Conservation (phyloP, 2,888 invertebrate species). For the Oasisia sp. region DNA sequence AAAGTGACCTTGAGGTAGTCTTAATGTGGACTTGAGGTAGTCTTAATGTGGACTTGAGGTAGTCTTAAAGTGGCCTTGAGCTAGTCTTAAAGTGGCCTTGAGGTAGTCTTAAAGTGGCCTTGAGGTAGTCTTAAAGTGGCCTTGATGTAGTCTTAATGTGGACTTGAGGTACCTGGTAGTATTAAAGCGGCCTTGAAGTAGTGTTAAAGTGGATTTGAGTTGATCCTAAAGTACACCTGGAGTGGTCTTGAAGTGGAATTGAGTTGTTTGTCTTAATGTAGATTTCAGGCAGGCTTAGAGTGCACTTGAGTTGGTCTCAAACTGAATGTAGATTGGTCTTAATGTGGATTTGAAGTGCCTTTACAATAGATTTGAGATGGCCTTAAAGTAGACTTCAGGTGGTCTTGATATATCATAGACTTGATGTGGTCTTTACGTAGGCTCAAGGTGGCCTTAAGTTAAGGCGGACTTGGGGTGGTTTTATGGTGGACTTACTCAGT, state of each 20-base stretch:
- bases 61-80: no score
- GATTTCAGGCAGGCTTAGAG: neutral
- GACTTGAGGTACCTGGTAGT: neutral
- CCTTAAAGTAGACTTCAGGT: neutral
- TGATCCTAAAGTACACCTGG: slow-evolving; percentile 64
- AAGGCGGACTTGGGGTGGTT: no score
- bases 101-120: no score
- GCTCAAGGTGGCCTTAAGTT: neutral
- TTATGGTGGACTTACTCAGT: slow-evolving; percentile 21
- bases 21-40: no score
- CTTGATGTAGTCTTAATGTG: neutral
- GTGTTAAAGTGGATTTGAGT: slow-evolving; percentile 55
- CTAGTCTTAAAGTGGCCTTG: no score
- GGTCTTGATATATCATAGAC: no score
- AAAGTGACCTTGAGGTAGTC: neutral
- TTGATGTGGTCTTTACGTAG: neutral
- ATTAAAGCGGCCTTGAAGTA: slow-evolving; percentile 27
- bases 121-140: no score
- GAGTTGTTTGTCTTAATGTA: neutral
- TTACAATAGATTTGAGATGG: neutral
- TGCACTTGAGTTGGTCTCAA: neutral
- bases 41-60: no score
- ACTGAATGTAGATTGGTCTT: neutral
- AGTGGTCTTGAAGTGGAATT: slow-evolving; percentile 40
- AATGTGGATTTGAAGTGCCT: neutral